Evolutionary conservation across 2,113 vertebrate genomes (phyloP).

Genomic region (Periophthalmus modestus): DNA sequence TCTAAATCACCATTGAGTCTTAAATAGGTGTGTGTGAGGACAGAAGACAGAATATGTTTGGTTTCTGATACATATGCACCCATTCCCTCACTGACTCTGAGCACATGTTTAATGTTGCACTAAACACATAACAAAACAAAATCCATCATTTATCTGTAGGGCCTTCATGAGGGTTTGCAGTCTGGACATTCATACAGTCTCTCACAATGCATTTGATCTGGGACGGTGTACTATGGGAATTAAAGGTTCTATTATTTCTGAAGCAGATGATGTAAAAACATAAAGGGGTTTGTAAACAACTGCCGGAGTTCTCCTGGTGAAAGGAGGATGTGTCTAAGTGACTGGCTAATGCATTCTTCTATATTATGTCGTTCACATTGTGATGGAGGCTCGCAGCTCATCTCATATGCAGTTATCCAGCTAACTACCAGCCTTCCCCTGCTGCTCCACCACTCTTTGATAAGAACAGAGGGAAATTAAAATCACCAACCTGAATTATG

Average conservation of each 20-base stretch:
- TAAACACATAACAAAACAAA: slow-evolving; percentile 23
- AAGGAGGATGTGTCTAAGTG: slow-evolving; percentile 50
- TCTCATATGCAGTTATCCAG: slow-evolving; percentile 77
- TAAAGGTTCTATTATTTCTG: slow-evolving; percentile 40
- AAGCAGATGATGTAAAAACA: slow-evolving; percentile 40
- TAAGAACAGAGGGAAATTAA: slow-evolving; percentile 87
- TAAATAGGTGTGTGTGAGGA: neutral
- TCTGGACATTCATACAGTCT: slow-evolving; percentile 17
- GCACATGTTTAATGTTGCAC: slow-evolving; percentile 25
- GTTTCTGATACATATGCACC: neutral
- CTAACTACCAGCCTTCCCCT: slow-evolving; percentile 76
- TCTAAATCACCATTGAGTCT: neutral
- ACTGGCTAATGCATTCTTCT: slow-evolving; percentile 59
- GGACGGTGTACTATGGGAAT: slow-evolving; percentile 24
- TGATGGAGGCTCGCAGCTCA: slow-evolving; percentile 69
- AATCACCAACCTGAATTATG: slow-evolving; percentile 84
- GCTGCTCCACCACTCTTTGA: slow-evolving; percentile 73
- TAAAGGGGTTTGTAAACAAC: slow-evolving; percentile 66
- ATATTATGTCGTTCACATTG: slow-evolving; percentile 69
- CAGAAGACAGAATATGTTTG: neutral
- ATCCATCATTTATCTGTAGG: slow-evolving; percentile 58
- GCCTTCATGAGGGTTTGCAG: slow-evolving; percentile 20
- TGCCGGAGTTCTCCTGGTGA: slow-evolving; percentile 48
- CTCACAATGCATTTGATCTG: slow-evolving; percentile 26
- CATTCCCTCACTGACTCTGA: slow-evolving; percentile 24